These are phyloP conservation scores for Poeciliopsis turrubarensis DNA, from an alignment of 2,113 vertebrate genomes.

Conservation along the genomic window DNA sequence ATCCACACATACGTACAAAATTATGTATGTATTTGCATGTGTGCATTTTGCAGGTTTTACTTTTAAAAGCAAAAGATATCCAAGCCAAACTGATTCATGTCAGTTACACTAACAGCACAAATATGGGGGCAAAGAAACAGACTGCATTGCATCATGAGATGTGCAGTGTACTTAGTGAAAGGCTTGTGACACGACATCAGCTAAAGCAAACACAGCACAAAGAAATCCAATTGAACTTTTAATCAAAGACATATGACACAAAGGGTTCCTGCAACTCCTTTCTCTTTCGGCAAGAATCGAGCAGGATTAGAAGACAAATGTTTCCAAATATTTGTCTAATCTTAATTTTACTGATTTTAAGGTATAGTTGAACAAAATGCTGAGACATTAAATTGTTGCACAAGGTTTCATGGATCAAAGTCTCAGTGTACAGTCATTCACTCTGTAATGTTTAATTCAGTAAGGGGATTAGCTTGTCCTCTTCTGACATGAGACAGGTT, in stretches of 20 bases:
- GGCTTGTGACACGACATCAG: background rate
- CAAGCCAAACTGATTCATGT: background rate
- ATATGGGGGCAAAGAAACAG: background rate
- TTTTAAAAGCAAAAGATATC: background rate
- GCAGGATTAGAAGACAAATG: background rate
- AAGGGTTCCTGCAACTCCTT: background rate
- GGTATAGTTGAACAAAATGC: background rate
- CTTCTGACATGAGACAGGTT: slow-evolving; percentile 14
- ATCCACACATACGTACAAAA: too few species aligned
- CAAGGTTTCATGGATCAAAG: slow-evolving; percentile 18
- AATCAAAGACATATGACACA: background rate
- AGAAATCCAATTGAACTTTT: background rate
- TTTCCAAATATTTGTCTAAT: background rate
- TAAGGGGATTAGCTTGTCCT: background rate
- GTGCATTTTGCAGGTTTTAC: background rate
- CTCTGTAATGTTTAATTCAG: background rate
- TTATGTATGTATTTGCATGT: too few species aligned
- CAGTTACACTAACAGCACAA: background rate
- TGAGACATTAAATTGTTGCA: background rate
- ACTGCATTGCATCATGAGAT: background rate
- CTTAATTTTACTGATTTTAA: background rate
- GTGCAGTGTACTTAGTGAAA: background rate
- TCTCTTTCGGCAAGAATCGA: background rate
- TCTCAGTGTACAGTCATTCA: background rate
- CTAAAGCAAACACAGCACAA: background rate